Percentiles rank a stretch among this genome's conserved stretches.
These are phyloP conservation scores for Paratilapia polleni DNA, from an alignment of 2,113 vertebrate species.

Conservation along the genomic window DNA sequence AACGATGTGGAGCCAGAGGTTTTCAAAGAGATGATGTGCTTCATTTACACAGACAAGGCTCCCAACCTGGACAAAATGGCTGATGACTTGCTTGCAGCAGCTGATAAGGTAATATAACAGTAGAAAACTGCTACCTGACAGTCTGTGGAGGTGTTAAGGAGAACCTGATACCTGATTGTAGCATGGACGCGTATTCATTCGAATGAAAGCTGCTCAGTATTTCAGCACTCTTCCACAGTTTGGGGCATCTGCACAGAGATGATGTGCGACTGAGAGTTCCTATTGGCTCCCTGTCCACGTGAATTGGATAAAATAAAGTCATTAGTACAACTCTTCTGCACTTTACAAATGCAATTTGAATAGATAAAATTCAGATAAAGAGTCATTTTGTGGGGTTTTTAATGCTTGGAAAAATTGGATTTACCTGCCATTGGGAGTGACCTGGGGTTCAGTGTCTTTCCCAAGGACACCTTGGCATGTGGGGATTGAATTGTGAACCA, in stretches of 20 bases:
- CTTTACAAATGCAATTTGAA: background rate
- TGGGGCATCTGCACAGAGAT: background rate
- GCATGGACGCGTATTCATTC: background rate
- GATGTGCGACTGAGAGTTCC: background rate
- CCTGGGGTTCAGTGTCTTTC: background rate
- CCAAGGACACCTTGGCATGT: background rate
- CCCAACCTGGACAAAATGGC: constrained; percentile 99
- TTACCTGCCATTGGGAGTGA: background rate
- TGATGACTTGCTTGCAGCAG: constrained; percentile 95
- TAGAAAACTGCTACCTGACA: background rate
- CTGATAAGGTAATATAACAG: constrained; percentile 88
- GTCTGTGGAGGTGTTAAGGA: background rate
- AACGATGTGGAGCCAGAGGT: constrained; percentile 98
- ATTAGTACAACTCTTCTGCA: no score
- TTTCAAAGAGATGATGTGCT: constrained; percentile 99
- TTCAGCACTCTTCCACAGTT: background rate
- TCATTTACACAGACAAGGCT: constrained; percentile 98
- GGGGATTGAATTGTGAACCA: background rate
- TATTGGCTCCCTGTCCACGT: background rate
- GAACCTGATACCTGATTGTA: background rate
- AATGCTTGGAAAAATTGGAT: background rate
- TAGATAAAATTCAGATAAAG: background rate
- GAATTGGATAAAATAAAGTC: background rate
- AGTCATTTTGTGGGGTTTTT: background rate
- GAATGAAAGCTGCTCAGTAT: background rate